These are phyloP conservation scores for Rhopilema esculentum DNA, from an alignment of 30 jellyfish, hydroid and myxozoan species.

Conservation along the genomic window DNA sequence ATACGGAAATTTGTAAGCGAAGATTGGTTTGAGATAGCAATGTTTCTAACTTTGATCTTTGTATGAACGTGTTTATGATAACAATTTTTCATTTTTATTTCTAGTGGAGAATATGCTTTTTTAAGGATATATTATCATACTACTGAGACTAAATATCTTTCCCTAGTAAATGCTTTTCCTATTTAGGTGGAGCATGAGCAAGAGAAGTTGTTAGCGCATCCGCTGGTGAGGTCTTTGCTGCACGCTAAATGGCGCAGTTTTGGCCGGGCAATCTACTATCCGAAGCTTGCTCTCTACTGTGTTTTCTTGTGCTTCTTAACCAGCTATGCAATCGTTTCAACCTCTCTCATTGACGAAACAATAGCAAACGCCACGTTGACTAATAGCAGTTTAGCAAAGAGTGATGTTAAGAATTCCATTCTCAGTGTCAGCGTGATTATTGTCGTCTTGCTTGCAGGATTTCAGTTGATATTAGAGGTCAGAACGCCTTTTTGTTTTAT, in stretches of 20 bases:
- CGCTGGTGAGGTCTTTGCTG: constrained; percentile 64
- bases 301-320: constrained; percentile 57
- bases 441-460: constrained; percentile 43
- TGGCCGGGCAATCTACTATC: constrained; percentile 76
- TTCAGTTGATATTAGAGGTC: constrained; percentile 72
- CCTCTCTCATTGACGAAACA: constrained; percentile 10
- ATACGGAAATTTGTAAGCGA: too few relatives aligned
- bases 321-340: constrained; percentile 65
- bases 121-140: too few relatives aligned
- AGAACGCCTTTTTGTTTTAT: neutral
- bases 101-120: too few relatives aligned
- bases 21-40: too few relatives aligned
- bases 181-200: constrained; percentile 57
- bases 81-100: too few relatives aligned
- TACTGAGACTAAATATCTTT: neutral
- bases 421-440: constrained; percentile 15
- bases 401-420: too few relatives aligned
- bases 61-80: too few relatives aligned
- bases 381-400: too few relatives aligned
- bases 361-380: neutral
- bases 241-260: constrained; percentile 71
- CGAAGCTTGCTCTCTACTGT: constrained; percentile 46
- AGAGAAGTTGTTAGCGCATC: constrained; percentile 66
- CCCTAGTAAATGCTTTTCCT: neutral
- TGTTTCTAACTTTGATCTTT: too few relatives aligned